These are phyloP conservation scores for Blomia tropicalis DNA, from an alignment of 2,888 invertebrate genomes.

Conservation along the genomic window DNA sequence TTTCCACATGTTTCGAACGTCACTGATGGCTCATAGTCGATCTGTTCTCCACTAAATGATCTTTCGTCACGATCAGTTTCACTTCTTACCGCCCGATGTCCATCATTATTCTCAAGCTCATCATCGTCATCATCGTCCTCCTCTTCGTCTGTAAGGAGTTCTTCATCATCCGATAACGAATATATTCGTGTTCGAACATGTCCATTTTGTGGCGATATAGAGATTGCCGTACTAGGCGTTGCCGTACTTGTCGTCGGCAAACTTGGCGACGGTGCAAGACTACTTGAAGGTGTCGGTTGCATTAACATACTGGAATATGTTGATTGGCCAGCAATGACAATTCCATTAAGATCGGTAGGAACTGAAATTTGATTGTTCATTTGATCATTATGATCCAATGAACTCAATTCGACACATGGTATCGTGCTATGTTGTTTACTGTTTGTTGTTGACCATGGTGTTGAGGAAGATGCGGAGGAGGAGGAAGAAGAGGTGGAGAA, in stretches of 20 bases:
- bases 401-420: background rate
- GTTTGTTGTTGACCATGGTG: no score
- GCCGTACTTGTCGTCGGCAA: background rate
- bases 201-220: constrained; percentile 1
- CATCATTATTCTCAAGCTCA: background rate
- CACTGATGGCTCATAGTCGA: background rate
- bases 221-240: background rate
- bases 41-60: background rate
- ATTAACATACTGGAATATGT: no score
- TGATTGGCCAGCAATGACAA: background rate
- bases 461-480: no score
- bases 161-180: constrained; percentile 13
- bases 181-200: background rate
- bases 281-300: background rate
- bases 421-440: background rate
- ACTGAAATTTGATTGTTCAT: background rate
- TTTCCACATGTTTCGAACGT: background rate
- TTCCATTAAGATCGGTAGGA: background rate
- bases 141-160: background rate
- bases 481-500: no score
- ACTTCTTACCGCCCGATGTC: no score
- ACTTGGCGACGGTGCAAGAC: background rate
- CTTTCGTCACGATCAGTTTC: background rate
- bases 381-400: background rate
- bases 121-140: constrained; percentile 14